Percentiles rank a stretch among this genome's conserved stretches.
These are phyloP conservation scores for Protaetia brevitarsis DNA, from an alignment of 1,140 invertebrate genomes.

Conservation along the genomic window DNA sequence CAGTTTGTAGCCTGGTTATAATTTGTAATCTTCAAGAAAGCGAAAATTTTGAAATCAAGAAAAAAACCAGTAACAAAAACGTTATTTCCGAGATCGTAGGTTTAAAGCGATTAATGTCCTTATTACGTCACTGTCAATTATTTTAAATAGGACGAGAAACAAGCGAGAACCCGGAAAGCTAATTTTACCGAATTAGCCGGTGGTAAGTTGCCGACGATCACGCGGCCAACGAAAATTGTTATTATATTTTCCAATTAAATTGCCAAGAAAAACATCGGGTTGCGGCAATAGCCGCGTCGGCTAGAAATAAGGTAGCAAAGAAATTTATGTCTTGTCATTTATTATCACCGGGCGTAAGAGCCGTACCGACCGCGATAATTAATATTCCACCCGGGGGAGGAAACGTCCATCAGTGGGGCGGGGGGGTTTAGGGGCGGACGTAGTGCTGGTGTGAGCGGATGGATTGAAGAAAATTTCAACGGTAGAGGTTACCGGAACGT, in stretches of 20 bases:
- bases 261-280: slow-evolving; percentile 3
- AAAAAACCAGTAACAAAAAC: too few relatives aligned
- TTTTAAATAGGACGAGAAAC: background rate
- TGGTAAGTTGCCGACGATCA: background rate
- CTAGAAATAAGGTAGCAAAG: slow-evolving; percentile 20
- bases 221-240: background rate
- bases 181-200: slow-evolving; percentile 5
- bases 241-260: slow-evolving; percentile 23
- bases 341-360: slow-evolving; percentile 18
- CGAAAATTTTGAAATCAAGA: too few relatives aligned
- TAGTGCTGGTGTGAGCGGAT: background rate
- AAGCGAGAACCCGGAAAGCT: background rate
- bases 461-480: slow-evolving; percentile 14
- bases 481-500: background rate
- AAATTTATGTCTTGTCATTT: slow-evolving; percentile 23
- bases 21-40: too few relatives aligned
- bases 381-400: slow-evolving; percentile 20
- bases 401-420: slow-evolving; percentile 15
- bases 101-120: background rate
- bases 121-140: slow-evolving; percentile 2
- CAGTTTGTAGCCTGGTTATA: too few relatives aligned
- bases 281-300: background rate
- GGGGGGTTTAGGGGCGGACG: background rate
- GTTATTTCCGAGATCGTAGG: background rate
- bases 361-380: slow-evolving; percentile 14